These are phyloP conservation scores for Coregonus suidteri DNA, from an alignment of 2,797 vertebrate genomes.

Conservation along the genomic window DNA sequence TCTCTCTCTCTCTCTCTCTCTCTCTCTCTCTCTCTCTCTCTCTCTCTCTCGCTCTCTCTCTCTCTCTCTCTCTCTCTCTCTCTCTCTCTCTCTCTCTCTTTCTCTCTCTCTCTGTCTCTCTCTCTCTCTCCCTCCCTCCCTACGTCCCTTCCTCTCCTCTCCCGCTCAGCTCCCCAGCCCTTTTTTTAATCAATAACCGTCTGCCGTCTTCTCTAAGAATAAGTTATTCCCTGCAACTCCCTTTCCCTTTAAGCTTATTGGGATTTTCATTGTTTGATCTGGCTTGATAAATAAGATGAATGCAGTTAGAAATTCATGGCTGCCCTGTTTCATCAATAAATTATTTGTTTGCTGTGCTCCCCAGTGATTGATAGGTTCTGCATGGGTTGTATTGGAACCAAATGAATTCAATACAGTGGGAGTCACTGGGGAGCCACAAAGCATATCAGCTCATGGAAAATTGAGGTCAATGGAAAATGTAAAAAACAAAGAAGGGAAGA, in stretches of 20 bases:
- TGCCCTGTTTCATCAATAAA: conserved; percentile 83
- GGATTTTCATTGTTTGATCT: conserved; percentile 85
- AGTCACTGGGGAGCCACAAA: conserved; percentile 75
- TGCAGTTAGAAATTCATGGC: conserved; percentile 81
- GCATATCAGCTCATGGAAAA: conserved; percentile 80
- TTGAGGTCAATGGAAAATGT: conserved; percentile 78
- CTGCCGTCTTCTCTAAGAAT: conserved; percentile 72
- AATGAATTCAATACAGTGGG: conserved; percentile 80
- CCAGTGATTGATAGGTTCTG: conserved; percentile 83
- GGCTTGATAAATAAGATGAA: conserved; percentile 86
- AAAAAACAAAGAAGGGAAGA: conserved; percentile 37
- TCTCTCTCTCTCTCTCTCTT: background rate
- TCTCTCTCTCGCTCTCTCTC: background rate
- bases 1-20: conserved; percentile 34
- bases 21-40: conserved; percentile 23
- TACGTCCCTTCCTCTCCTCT: conserved; percentile 4
- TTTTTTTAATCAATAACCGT: conserved; percentile 77
- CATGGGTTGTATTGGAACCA: conserved; percentile 80
- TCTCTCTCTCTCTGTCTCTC: background rate
- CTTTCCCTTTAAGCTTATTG: conserved; percentile 79
- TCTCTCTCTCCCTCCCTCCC: background rate
- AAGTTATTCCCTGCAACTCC: conserved; percentile 76
- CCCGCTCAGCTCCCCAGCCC: conserved; percentile 23
- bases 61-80: background rate
- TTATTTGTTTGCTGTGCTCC: conserved; percentile 81